Conservation (phyloP, 2,888 invertebrate species). For the Pardosa pseudoannulata region DNA sequence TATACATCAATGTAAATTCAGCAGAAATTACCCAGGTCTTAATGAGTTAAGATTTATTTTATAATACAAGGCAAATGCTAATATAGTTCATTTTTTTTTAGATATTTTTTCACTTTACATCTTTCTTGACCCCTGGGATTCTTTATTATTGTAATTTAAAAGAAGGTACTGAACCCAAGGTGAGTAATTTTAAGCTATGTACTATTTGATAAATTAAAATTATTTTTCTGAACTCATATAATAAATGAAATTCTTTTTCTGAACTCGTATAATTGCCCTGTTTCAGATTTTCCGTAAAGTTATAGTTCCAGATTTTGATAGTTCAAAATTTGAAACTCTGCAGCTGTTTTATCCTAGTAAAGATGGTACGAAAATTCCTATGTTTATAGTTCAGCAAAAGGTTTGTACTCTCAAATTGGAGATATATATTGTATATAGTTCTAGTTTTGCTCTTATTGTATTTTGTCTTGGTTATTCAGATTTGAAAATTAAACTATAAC, state of each 20-base stretch:
- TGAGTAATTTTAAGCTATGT: constrained; percentile 24
- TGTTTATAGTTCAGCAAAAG: constrained; percentile 79
- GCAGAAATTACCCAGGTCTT: too few species aligned
- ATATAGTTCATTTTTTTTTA: constrained; percentile 70
- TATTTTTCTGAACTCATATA: background rate
- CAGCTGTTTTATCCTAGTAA: constrained; percentile 83
- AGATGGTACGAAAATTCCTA: constrained; percentile 79
- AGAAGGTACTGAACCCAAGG: constrained; percentile 78
- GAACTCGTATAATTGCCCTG: constrained; percentile 34
- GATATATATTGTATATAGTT: too few species aligned
- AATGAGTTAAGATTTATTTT: background rate
- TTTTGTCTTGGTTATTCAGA: too few species aligned
- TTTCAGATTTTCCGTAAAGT: constrained; percentile 86
- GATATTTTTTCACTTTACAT: constrained; percentile 95
- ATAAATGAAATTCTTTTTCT: too few species aligned
- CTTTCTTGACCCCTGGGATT: constrained; percentile 92
- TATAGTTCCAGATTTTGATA: constrained; percentile 89
- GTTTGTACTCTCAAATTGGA: constrained; percentile 65
- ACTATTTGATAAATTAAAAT: background rate
- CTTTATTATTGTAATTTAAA: constrained; percentile 92
- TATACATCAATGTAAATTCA: too few species aligned
- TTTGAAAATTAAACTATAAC: too few species aligned
- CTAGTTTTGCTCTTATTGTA: too few species aligned
- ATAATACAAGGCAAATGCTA: background rate
- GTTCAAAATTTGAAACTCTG: constrained; percentile 86